Conservation (phyloP, 2,888 invertebrate species). For the Cyclophora albipunctata region DNA sequence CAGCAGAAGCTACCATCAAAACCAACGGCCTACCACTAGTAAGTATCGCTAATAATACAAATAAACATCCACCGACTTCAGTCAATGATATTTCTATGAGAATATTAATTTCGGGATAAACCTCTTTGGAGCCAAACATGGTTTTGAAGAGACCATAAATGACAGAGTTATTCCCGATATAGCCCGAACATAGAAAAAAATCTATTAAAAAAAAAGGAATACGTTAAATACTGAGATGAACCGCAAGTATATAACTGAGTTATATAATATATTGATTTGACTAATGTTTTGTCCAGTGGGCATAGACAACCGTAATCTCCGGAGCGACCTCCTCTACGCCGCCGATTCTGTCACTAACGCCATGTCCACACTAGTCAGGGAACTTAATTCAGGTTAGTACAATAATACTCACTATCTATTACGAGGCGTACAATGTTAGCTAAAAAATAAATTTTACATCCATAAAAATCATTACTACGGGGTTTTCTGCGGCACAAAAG, state of each 20-base stretch:
- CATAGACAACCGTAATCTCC: slow-evolving; percentile 78
- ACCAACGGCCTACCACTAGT: slow-evolving; percentile 67
- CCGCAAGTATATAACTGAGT: no score
- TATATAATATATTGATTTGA: no score
- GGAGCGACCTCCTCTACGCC: slow-evolving; percentile 93
- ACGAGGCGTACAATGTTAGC: neutral
- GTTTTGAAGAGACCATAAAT: neutral
- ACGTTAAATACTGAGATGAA: no score
- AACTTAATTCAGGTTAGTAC: slow-evolving; percentile 90
- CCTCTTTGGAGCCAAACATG: neutral
- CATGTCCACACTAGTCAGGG: slow-evolving; percentile 97
- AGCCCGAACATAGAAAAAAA: no score
- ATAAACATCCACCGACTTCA: no score
- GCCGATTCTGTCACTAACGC: slow-evolving; percentile 98
- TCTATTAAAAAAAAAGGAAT: no score
- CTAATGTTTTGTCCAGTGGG: slow-evolving; percentile 44
- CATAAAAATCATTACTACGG: no score
- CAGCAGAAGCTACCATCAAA: slow-evolving; percentile 55
- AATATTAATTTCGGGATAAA: no score
- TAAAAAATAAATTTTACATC: no score
- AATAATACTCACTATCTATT: slow-evolving; percentile 1
- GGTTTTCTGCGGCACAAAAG: no score
- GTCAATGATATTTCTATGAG: neutral
- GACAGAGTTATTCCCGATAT: no score
- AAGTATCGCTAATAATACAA: slow-evolving; percentile 25